These are phyloP conservation scores for Himalopsyche tibetana DNA, from an alignment of 2,888 invertebrate genomes.

Conservation along the genomic window DNA sequence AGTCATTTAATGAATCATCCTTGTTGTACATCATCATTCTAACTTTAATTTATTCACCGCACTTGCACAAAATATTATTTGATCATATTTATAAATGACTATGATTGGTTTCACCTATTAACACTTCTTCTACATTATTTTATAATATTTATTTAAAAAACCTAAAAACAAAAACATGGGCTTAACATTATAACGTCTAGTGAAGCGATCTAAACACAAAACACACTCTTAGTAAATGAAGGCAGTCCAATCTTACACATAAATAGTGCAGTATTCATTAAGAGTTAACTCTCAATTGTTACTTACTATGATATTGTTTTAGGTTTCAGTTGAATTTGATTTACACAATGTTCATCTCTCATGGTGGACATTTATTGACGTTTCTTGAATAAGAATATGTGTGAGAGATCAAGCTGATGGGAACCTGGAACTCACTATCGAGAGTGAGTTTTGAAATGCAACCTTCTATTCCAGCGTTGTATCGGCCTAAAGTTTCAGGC, in stretches of 20 bases:
- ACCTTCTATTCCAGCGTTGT: constrained; percentile 85
- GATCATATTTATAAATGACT: constrained; percentile 38
- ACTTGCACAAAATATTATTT: constrained; percentile 40
- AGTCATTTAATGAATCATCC: background rate
- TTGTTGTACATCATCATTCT: background rate
- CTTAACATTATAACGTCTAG: background rate
- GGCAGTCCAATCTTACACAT: constrained; percentile 34
- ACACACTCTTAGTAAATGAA: constrained; percentile 40
- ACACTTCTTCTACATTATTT: constrained; percentile 38
- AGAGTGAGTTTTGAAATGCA: constrained; percentile 90
- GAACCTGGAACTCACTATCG: constrained; percentile 87
- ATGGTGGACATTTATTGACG: constrained; percentile 74
- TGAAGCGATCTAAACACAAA: constrained; percentile 40
- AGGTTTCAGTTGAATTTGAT: constrained; percentile 3
- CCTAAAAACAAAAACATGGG: constrained; percentile 37
- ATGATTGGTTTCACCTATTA: constrained; percentile 43
- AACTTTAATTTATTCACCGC: background rate
- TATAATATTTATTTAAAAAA: constrained; percentile 34
- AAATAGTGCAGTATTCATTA: constrained; percentile 31
- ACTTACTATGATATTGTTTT: constrained; percentile 27
- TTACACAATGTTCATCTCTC: constrained; percentile 32
- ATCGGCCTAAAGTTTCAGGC: constrained; percentile 83
- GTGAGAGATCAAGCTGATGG: constrained; percentile 81
- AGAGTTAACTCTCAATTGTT: constrained; percentile 8
- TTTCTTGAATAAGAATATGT: constrained; percentile 79